phyloP scores from a whole-genome alignment of 2,113 vertebrate genomes.

The Tragelaphus imberbis region DNA sequence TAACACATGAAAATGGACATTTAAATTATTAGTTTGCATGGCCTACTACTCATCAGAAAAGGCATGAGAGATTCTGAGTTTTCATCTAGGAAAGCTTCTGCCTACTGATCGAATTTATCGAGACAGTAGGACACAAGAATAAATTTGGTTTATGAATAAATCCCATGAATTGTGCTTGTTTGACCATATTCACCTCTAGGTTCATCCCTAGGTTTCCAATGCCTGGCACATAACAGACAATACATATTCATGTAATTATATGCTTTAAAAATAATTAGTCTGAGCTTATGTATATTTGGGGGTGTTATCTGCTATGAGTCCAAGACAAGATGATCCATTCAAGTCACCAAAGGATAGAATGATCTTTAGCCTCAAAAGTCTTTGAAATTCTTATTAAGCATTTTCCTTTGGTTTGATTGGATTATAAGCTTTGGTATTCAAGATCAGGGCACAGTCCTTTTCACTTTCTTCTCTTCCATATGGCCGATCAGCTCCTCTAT shows the following conservation, averaged over 20 bases:
- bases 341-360: background rate
- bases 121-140: background rate
- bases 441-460: constrained; percentile 15
- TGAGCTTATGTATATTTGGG: background rate
- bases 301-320: background rate
- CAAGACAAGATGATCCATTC: background rate
- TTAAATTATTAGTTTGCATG: background rate
- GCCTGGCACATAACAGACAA: background rate
- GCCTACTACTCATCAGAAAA: background rate
- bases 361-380: background rate
- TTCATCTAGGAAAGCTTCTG: background rate
- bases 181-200: background rate
- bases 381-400: background rate
- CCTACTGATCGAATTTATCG: background rate
- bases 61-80: background rate
- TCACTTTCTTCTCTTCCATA: constrained; percentile 42
- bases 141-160: background rate
- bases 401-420: constrained; percentile 2
- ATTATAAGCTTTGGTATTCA: constrained; percentile 7
- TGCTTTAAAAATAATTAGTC: background rate
- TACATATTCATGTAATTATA: background rate
- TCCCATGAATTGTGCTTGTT: background rate
- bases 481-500: constrained; percentile 37
- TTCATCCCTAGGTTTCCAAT: background rate
- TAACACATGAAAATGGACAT: background rate